Percentiles rank a stretch among this genome's conserved stretches.
Conservation (phyloP, 2,888 invertebrate genomes). For the Xylota segnis region DNA sequence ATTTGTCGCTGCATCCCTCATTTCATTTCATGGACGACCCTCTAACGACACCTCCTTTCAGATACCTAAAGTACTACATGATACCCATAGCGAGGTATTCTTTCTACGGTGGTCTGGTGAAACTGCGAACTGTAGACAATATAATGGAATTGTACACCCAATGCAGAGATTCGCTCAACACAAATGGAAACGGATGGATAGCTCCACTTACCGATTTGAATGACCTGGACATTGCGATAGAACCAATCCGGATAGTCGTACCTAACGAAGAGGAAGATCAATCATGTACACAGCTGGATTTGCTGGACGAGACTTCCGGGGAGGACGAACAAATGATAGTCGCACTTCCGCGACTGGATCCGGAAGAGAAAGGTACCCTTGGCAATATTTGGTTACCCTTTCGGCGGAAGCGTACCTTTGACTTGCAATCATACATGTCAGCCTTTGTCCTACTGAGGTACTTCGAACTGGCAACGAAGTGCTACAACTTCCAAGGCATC, state of each 20-base stretch:
- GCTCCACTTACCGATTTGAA: slow-evolving; percentile 78
- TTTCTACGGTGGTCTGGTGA: slow-evolving; percentile 82
- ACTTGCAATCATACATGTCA: slow-evolving; percentile 80
- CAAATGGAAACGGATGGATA: slow-evolving; percentile 83
- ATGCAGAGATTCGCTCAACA: slow-evolving; percentile 81
- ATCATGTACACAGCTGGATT: slow-evolving; percentile 80
- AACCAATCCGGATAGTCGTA: slow-evolving; percentile 77
- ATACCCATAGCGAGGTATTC: slow-evolving; percentile 82
- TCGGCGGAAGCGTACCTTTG: slow-evolving; percentile 81
- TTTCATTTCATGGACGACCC: neutral
- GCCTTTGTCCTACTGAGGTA: slow-evolving; percentile 81
- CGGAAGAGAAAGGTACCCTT: slow-evolving; percentile 79
- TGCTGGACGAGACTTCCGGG: slow-evolving; percentile 78
- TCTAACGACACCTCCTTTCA: slow-evolving; percentile 55
- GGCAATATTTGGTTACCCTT: slow-evolving; percentile 83
- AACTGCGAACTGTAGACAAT: slow-evolving; percentile 79
- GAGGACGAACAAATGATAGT: slow-evolving; percentile 81
- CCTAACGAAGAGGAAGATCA: slow-evolving; percentile 73
- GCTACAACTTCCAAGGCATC: slow-evolving; percentile 81
- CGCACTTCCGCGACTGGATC: slow-evolving; percentile 81
- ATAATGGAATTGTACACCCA: slow-evolving; percentile 80
- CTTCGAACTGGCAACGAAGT: slow-evolving; percentile 80
- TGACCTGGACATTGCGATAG: slow-evolving; percentile 78
- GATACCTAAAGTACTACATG: slow-evolving; percentile 81
- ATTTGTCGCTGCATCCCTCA: neutral